Percentiles rank a stretch among this genome's conserved stretches.
These are phyloP conservation scores for Zootermopsis nevadensis DNA, from an alignment of 2,888 invertebrate species.

Conservation along the genomic window DNA sequence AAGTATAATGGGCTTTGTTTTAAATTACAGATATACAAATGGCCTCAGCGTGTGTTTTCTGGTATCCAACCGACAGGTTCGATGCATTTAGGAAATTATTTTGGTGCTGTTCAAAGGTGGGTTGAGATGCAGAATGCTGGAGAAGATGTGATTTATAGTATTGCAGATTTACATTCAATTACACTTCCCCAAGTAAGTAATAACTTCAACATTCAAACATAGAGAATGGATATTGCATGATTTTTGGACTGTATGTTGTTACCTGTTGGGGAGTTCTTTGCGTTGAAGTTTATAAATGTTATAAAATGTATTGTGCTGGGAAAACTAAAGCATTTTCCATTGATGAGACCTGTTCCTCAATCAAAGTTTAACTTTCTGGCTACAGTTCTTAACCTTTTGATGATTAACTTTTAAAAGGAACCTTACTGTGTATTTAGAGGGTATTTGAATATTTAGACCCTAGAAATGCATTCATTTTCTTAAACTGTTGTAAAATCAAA, in stretches of 20 bases:
- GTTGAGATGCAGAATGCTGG: constrained; percentile 79
- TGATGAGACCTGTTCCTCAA: too few species aligned
- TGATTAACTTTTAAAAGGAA: too few species aligned
- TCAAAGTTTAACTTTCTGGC: too few species aligned
- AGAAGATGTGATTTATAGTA: constrained; percentile 79
- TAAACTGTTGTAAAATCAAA: too few species aligned
- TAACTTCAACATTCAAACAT: neutral
- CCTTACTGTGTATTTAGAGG: too few species aligned
- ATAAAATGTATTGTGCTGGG: neutral
- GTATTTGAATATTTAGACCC: too few species aligned
- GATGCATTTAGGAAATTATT: constrained; percentile 96
- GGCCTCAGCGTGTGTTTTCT: constrained; percentile 77
- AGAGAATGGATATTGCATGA: neutral
- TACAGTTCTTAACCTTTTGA: too few species aligned
- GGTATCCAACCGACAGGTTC: constrained; percentile 97
- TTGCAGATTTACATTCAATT: constrained; percentile 94
- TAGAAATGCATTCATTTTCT: too few species aligned
- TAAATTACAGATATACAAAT: constrained; percentile 15
- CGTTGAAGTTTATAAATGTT: too few species aligned
- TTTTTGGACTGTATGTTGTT: neutral
- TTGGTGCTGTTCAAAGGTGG: constrained; percentile 92
- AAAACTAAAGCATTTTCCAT: neutral
- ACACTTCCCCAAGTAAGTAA: constrained; percentile 79
- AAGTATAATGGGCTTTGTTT: neutral
- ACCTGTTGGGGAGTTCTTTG: too few species aligned